Evolutionary conservation across 2,888 invertebrate species (phyloP).

Genomic region (Temnothorax unifasciatus): DNA sequence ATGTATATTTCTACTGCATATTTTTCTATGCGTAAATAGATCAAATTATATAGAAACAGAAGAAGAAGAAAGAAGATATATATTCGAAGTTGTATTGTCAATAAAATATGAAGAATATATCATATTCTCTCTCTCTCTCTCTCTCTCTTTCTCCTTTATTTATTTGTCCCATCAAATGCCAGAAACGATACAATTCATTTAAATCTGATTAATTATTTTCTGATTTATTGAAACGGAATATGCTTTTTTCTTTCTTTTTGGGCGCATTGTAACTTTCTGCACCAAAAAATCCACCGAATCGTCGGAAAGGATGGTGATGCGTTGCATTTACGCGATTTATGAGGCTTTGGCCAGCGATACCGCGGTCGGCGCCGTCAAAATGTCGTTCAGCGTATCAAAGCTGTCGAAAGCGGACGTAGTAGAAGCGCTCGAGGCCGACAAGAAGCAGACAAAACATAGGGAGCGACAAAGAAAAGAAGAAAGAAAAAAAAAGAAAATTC

Average conservation of each 20-base stretch:
- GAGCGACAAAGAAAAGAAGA: not conserved
- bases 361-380: constrained; percentile 60
- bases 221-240: not conserved
- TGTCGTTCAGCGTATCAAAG: constrained; percentile 70
- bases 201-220: not conserved
- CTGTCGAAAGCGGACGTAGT: constrained; percentile 32
- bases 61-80: not conserved
- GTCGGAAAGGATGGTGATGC: not conserved
- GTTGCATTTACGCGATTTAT: constrained; percentile 57
- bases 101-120: not conserved
- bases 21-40: not conserved
- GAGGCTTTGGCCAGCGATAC: constrained; percentile 32
- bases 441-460: not conserved
- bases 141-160: not conserved
- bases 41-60: not conserved
- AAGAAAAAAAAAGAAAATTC: constrained; percentile 18
- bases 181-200: not conserved
- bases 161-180: not conserved
- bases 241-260: not conserved
- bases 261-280: not conserved
- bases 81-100: not conserved
- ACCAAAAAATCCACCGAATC: not conserved
- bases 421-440: not conserved
- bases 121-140: not conserved
- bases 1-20: not conserved